Conservation (phyloP, 2,797 vertebrate genomes). For the Phalanger gymnotis region DNA sequence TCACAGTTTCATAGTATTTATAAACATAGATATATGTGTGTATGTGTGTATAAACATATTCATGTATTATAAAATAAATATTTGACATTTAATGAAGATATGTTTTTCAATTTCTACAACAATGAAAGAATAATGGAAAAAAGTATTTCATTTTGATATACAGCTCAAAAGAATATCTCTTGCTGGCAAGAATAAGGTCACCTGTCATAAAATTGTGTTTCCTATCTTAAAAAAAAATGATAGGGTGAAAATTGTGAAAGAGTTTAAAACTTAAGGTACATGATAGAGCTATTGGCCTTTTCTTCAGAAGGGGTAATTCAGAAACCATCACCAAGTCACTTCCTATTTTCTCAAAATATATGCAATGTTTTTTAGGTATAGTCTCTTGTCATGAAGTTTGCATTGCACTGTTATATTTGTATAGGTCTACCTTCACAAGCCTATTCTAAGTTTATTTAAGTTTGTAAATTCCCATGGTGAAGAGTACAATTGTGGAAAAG, state of each 20-base stretch:
- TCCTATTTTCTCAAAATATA: slow-evolving; percentile 69
- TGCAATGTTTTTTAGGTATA: slow-evolving; percentile 6
- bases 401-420: neutral
- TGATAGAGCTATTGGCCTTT: slow-evolving; percentile 86
- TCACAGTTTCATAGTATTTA: slow-evolving; percentile 49
- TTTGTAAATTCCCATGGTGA: neutral
- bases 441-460: neutral
- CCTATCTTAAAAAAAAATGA: slow-evolving; percentile 84
- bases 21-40: neutral
- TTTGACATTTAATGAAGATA: slow-evolving; percentile 89
- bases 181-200: slow-evolving; percentile 89
- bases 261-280: slow-evolving; percentile 82
- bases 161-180: slow-evolving; percentile 81
- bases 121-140: slow-evolving; percentile 80
- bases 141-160: slow-evolving; percentile 87
- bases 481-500: neutral
- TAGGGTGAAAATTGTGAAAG: slow-evolving; percentile 83
- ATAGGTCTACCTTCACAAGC: neutral
- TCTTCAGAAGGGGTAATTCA: slow-evolving; percentile 80
- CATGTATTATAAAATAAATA: slow-evolving; percentile 71
- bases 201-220: slow-evolving; percentile 87
- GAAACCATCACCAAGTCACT: slow-evolving; percentile 71
- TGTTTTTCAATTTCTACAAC: slow-evolving; percentile 82
- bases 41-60: neutral
- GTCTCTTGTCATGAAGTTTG: neutral